These are phyloP conservation scores for Mobula birostris DNA, from an alignment of 2,113 vertebrate species.

Conservation along the genomic window DNA sequence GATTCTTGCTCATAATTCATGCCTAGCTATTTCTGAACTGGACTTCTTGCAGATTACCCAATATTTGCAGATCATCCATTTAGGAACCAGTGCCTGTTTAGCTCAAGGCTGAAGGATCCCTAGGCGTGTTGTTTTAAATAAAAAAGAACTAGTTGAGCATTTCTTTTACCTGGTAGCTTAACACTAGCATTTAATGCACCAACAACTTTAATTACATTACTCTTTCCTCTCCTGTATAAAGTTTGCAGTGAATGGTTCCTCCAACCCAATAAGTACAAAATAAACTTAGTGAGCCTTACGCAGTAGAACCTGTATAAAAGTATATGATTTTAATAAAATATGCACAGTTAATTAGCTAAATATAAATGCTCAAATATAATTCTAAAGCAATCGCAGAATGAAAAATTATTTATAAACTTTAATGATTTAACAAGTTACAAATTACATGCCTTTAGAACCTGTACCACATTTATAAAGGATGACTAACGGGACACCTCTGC, in stretches of 20 bases:
- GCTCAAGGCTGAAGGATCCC: too few relatives aligned
- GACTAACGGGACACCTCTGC: background rate
- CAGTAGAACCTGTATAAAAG: background rate
- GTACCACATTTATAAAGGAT: background rate
- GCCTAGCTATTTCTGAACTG: too few relatives aligned
- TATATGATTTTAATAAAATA: background rate
- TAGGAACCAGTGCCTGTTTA: too few relatives aligned
- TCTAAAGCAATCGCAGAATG: background rate
- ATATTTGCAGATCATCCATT: too few relatives aligned
- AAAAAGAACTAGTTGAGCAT: background rate
- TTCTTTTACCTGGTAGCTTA: background rate
- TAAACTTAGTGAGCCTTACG: background rate
- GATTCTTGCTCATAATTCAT: too few relatives aligned
- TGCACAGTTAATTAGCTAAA: background rate
- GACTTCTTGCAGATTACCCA: too few relatives aligned
- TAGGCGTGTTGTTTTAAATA: background rate
- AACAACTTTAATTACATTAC: background rate
- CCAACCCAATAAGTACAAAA: background rate
- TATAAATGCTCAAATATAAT: background rate
- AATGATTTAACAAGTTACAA: background rate
- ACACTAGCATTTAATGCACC: background rate
- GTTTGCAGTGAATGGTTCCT: background rate
- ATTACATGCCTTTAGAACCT: background rate
- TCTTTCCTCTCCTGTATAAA: background rate
- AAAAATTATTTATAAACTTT: background rate